These are phyloP conservation scores for Zaprionus gabonicus DNA, from an alignment of 1,140 invertebrate genomes.

Conservation along the genomic window DNA sequence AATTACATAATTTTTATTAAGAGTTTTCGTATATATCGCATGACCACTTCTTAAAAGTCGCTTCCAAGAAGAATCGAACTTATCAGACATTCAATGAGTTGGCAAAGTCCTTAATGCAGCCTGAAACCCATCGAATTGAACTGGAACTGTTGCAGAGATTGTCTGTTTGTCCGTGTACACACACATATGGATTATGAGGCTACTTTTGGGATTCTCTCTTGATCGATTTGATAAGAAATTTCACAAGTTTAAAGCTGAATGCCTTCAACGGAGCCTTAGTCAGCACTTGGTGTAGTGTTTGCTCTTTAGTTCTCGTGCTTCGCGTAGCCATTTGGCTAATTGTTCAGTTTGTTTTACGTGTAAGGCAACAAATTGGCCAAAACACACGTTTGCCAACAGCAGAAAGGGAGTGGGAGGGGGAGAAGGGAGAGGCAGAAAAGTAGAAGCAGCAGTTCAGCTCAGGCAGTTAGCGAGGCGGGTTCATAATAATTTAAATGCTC, in stretches of 20 bases:
- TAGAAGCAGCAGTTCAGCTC: neutral
- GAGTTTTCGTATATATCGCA: constrained; percentile 36
- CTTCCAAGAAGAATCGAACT: constrained; percentile 21
- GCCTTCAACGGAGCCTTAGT: neutral
- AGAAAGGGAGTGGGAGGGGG: constrained; percentile 21
- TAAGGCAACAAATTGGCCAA: constrained; percentile 80
- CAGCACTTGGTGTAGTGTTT: neutral
- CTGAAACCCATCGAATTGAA: neutral
- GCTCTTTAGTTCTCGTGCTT: constrained; percentile 1
- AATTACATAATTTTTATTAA: constrained; percentile 56
- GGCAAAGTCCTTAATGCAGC: constrained; percentile 39
- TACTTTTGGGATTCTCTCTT: neutral
- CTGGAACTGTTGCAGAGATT: constrained; percentile 8
- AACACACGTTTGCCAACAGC: constrained; percentile 69
- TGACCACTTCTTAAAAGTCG: constrained; percentile 38
- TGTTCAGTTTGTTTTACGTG: constrained; percentile 82
- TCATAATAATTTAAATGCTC: constrained; percentile 84
- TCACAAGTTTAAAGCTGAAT: neutral
- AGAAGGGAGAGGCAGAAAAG: neutral
- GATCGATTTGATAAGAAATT: neutral
- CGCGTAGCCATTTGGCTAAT: constrained; percentile 75
- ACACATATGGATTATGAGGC: constrained; percentile 20
- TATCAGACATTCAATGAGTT: constrained; percentile 48
- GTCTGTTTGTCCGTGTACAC: neutral
- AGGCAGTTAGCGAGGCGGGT: constrained; percentile 44